Evolutionary conservation across 1,140 invertebrate species (phyloP).

Genomic region (Caenorhabditis remanei): DNA sequence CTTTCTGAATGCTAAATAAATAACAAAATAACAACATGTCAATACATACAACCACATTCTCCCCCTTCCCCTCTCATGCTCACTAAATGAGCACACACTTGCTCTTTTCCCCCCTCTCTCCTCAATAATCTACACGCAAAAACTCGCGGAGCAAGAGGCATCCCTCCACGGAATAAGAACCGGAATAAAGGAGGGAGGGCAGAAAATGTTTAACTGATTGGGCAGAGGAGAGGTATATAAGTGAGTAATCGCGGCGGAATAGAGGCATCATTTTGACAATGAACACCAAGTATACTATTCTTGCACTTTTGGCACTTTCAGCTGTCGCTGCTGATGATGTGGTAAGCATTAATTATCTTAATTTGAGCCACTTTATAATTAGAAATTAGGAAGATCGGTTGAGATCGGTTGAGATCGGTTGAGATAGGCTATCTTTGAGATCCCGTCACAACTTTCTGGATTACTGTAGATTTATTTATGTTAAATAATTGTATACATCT

Average conservation of each 20-base stretch:
- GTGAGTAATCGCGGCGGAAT: no score
- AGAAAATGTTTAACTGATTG: conserved; percentile 50
- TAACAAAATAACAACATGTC: neutral
- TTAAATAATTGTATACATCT: no score
- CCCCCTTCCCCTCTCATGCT: neutral
- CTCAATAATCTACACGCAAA: conserved; percentile 27
- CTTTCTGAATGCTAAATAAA: neutral
- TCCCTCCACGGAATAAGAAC: neutral
- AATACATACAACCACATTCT: neutral
- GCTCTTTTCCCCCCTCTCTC: neutral
- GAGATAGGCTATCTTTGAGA: no score
- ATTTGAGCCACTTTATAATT: no score
- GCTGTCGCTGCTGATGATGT: conserved; percentile 15
- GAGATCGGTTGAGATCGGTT: no score
- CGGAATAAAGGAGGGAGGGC: conserved; percentile 24
- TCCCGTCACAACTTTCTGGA: no score
- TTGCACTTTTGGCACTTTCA: conserved; percentile 27
- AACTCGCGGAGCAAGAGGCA: neutral
- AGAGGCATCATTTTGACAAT: neutral
- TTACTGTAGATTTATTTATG: no score
- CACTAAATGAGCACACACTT: conserved; percentile 23
- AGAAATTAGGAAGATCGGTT: no score
- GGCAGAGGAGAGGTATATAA: neutral
- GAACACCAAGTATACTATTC: conserved; percentile 24
- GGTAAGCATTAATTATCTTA: neutral